Base-by-base conservation (phyloP, 2,888 invertebrate species). In the Campoplex nolae region DNA sequence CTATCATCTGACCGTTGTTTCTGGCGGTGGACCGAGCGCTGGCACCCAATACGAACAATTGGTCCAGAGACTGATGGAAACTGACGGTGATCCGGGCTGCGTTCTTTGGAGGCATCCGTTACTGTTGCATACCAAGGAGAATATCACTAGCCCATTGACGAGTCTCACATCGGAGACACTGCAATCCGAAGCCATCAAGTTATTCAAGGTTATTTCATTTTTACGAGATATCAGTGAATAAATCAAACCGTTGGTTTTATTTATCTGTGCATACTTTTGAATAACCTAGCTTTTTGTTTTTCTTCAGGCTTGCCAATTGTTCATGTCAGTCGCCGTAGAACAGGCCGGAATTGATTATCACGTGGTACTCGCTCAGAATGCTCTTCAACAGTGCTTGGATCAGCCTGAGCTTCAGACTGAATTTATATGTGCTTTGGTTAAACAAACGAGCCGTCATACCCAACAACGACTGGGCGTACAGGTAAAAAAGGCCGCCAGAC, bases 41-140 rank as follows among this genome's bases (percentile, higher is more conserved):
- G 99, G 99, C 75, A 99, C 99, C 0, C 98, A 99, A 93, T 99
- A 98, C 94, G 99, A 99, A 93, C 98, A 99, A 93, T 95, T 99
- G 23, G 97, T 99, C 67, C 98, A 99, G 94, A 98, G 98, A 94
- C 96, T 99, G 51, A 99, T 99, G 99, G 98, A 99, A 94, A 98
- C 98, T 58, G 98, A 99, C 92, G 99, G 98, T 0, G 98, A 99
- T 95, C 97, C 98, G 18, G 98, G 97, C 94, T 98, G 98, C 94
- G 98, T 98, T 76, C 95, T 98, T 86, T 99, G 99, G 99, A 96
- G 98, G 94, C 98, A 99, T 96, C 99, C 99, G 2, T 96, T 98
- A 77, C 94, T 99, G 88, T 95, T 99, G 48, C 98, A 99, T 94
- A 97, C 98, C 71, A 99, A 99, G 95, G 99, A 99, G 91, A 97